Percentiles rank a stretch among this genome's conserved stretches.
These are phyloP conservation scores for Apis florea DNA, from an alignment of 1,140 invertebrate species.

Conservation along the genomic window DNA sequence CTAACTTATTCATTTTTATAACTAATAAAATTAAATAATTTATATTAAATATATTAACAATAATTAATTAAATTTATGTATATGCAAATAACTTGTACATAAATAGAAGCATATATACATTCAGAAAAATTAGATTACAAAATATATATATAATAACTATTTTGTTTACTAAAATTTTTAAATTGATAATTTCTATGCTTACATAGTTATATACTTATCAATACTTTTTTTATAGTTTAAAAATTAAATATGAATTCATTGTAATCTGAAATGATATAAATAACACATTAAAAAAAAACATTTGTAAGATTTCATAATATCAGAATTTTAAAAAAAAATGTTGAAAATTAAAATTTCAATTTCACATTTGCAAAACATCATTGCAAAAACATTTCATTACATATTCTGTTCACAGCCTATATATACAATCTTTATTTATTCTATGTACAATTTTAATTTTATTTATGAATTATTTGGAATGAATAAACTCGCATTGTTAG, in stretches of 20 bases:
- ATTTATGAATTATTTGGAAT: conserved; percentile 28
- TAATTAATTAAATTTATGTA: neutral
- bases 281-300: conserved; percentile 25
- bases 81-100: neutral
- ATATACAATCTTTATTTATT: conserved; percentile 42
- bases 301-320: neutral
- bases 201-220: neutral
- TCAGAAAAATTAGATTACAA: conserved; percentile 11
- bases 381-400: conserved; percentile 33
- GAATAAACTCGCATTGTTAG: conserved; percentile 11
- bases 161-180: neutral
- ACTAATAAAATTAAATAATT: conserved; percentile 1
- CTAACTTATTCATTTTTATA: neutral
- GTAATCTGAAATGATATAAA: neutral
- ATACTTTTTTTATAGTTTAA: neutral
- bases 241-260: conserved; percentile 14
- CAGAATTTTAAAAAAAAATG: conserved; percentile 36
- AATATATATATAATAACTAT: neutral
- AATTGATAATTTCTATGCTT: conserved; percentile 16
- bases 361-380: conserved; percentile 24
- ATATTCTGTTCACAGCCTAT: conserved; percentile 62
- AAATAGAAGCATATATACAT: neutral
- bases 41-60: conserved; percentile 15
- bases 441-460: conserved; percentile 56
- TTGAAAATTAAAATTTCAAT: conserved; percentile 23